phyloP scores from a whole-genome alignment of 2,113 vertebrate species.

The Caranx melampygus region DNA sequence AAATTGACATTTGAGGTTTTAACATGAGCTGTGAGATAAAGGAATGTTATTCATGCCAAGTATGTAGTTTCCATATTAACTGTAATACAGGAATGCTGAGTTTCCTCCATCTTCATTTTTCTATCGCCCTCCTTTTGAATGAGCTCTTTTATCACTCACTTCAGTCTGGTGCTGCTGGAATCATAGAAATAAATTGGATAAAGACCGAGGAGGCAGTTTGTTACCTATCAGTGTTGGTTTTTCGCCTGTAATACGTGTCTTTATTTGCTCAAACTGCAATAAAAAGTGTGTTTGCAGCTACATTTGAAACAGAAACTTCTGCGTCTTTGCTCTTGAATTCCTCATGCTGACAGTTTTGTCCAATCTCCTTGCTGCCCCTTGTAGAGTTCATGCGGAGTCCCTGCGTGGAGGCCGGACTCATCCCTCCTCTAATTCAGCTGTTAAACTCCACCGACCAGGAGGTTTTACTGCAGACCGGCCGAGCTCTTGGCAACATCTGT shows the following conservation, averaged over 20 bases:
- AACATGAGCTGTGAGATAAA: no score
- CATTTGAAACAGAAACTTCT: background rate
- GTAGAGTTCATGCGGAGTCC: conserved; percentile 95
- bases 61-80: no score
- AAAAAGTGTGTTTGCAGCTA: background rate
- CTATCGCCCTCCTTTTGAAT: no score
- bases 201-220: background rate
- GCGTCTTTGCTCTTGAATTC: background rate
- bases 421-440: conserved; percentile 94
- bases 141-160: background rate
- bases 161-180: background rate
- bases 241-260: background rate
- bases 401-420: conserved; percentile 94
- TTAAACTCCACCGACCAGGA: conserved; percentile 95
- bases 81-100: background rate
- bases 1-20: no score
- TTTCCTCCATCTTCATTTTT: background rate
- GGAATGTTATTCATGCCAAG: background rate
- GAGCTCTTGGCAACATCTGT: conserved; percentile 98
- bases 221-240: background rate
- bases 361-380: conserved; percentile 32
- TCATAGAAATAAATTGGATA: background rate
- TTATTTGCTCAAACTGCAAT: background rate
- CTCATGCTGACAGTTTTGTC: background rate
- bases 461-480: conserved; percentile 95